A percentile compares a stretch with the other conserved stretches of the same genome.
These are phyloP conservation scores for Drosophila lacicola DNA, from an alignment of 2,888 invertebrate species.

Conservation along the genomic window DNA sequence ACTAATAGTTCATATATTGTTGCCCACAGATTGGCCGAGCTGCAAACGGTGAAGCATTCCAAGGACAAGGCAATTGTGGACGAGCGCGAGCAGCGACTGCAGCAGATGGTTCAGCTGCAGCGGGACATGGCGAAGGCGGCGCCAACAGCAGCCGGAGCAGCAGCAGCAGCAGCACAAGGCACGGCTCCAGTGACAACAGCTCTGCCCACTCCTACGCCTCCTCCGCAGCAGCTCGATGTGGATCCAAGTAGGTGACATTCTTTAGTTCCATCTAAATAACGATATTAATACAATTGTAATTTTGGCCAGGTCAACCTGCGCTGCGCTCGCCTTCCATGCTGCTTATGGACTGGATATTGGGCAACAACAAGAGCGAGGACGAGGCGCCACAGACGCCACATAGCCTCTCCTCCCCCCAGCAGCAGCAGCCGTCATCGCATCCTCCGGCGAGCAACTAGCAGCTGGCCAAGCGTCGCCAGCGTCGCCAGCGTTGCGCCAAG, in stretches of 20 bases:
- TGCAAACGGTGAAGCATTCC: conserved; percentile 90
- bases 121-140: conserved; percentile 90
- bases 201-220: conserved; percentile 24
- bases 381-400: conserved; percentile 33
- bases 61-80: conserved; percentile 91
- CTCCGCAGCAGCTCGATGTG: conserved; percentile 87
- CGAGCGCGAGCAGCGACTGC: conserved; percentile 91
- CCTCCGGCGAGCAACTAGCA: conserved; percentile 23
- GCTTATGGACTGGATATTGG: conserved; percentile 93
- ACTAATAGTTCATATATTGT: background rate
- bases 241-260: conserved; percentile 87
- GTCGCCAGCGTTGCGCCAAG: conserved; percentile 6
- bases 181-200: background rate
- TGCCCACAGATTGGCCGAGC: conserved; percentile 86
- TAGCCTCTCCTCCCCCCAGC: conserved; percentile 5
- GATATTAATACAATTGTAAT: background rate
- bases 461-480: background rate
- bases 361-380: conserved; percentile 85
- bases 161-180: conserved; percentile 1
- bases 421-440: background rate
- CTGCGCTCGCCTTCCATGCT: conserved; percentile 92
- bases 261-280: background rate
- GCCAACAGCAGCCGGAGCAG: conserved; percentile 50
- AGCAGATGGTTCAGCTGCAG: conserved; percentile 91
- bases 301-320: conserved; percentile 89